Conservation (phyloP, 2,888 invertebrate genomes). For the Tupiocoris notatus region DNA sequence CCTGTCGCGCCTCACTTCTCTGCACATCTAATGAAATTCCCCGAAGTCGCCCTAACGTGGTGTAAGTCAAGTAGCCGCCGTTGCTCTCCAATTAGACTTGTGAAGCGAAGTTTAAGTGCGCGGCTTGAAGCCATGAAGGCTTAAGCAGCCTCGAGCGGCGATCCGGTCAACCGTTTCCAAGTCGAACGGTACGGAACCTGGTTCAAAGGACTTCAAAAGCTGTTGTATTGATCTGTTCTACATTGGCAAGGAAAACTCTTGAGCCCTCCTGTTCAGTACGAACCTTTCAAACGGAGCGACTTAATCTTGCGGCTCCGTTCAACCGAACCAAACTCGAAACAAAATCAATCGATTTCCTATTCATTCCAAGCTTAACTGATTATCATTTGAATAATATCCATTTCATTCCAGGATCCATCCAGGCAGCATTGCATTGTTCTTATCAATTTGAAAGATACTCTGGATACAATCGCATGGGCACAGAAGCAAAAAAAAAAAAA, state of each 20-base stretch:
- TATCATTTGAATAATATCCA: too few relatives aligned
- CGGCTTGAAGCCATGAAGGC: neutral
- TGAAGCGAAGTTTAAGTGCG: neutral
- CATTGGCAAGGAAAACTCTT: neutral
- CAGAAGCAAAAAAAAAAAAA: too few relatives aligned
- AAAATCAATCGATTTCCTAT: too few relatives aligned
- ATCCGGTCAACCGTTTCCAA: neutral
- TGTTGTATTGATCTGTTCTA: neutral
- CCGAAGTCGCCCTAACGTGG: slow-evolving; percentile 5
- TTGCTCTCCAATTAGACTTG: slow-evolving; percentile 28
- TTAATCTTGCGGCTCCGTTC: too few relatives aligned
- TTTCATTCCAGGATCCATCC: too few relatives aligned
- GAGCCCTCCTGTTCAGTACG: neutral
- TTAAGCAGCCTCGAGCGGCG: neutral
- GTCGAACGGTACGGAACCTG: neutral
- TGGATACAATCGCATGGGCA: too few relatives aligned
- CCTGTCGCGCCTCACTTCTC: neutral
- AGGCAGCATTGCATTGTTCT: too few relatives aligned
- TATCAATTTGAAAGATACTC: too few relatives aligned
- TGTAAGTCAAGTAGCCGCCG: slow-evolving; percentile 24
- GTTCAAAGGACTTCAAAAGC: neutral
- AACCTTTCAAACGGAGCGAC: neutral
- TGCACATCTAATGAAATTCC: slow-evolving; percentile 24
- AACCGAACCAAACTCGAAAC: too few relatives aligned
- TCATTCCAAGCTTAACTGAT: too few relatives aligned